Evolutionary conservation across 1,140 invertebrate species (phyloP), one percentile per base, ranked within the genome.

Genomic region (Drosophila mauritiana): DNA sequence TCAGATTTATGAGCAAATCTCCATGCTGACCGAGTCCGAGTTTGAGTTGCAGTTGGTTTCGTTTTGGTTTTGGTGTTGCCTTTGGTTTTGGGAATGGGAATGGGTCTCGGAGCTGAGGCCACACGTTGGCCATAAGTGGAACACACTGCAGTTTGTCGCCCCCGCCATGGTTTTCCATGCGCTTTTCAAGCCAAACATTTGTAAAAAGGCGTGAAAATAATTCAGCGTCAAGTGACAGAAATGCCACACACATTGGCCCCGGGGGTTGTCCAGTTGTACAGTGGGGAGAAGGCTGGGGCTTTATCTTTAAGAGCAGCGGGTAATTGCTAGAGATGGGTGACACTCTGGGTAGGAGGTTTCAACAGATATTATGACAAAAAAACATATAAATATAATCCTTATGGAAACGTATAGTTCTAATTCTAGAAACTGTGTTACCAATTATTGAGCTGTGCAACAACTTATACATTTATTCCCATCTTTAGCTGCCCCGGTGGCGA

Each of bases 201-300:
- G 84, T 89, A 89, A 89, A 89, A 89, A 89, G 85, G 84, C 84
- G 84, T 89, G 84, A 89, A 89, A 89, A 89, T 89, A 89, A 89
- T 89, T 89, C 84, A 89, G 84, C 84, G 84, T 89, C 84, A 89
- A 89, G 84, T 89, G 84, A 89, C 84, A 89, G 84, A 89, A 89
- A 89, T 89, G 85, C 84, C 84, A 89, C 84, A 89, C 84, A 89
- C 84, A 79, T 61, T 65, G 48, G 51, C 67, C 67, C 49, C 63
- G 63, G 49, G 67, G 46, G 63, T 68, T 70, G 49, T 31, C 51
- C 42, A 45, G 42, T 45, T 42, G 34, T 49, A 48, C 31, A 17
- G 20, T 25, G 45, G 11, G 11, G 4, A 36, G 17, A 15, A 36
- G 7, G 25, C 25, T 20, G 58, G 45, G 36, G 36, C 46, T 27